These are phyloP conservation scores for Myotis vivesi DNA, from an alignment of 2,797 vertebrate species.

Conservation along the genomic window DNA sequence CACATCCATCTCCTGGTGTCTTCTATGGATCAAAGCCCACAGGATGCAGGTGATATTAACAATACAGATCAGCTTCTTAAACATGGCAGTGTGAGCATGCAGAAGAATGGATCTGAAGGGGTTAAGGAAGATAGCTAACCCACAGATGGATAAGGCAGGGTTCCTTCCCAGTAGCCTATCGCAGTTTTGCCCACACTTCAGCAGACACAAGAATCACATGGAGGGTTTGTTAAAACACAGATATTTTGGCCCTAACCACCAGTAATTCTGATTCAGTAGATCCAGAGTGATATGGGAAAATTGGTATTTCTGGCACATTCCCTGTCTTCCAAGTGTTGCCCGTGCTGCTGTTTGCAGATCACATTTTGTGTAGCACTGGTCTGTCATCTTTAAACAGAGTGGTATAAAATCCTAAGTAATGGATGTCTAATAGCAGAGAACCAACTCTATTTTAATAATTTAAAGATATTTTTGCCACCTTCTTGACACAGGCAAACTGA, in stretches of 20 bases:
- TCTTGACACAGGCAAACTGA: neutral
- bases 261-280: neutral
- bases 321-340: neutral
- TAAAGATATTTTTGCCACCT: neutral
- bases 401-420: neutral
- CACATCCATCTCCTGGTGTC: neutral
- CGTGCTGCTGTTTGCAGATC: neutral
- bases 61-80: neutral
- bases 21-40: neutral
- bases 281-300: neutral
- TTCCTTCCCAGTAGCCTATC: neutral
- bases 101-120: neutral
- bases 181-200: neutral
- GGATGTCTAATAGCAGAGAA: neutral
- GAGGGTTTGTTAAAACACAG: neutral
- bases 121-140: neutral
- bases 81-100: neutral
- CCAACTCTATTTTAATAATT: neutral
- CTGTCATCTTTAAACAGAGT: neutral
- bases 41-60: neutral
- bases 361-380: neutral
- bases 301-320: neutral
- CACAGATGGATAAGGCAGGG: neutral
- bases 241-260: neutral
- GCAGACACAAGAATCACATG: neutral